Conservation (phyloP, 2,888 invertebrate genomes). For the Villa cingulata region DNA sequence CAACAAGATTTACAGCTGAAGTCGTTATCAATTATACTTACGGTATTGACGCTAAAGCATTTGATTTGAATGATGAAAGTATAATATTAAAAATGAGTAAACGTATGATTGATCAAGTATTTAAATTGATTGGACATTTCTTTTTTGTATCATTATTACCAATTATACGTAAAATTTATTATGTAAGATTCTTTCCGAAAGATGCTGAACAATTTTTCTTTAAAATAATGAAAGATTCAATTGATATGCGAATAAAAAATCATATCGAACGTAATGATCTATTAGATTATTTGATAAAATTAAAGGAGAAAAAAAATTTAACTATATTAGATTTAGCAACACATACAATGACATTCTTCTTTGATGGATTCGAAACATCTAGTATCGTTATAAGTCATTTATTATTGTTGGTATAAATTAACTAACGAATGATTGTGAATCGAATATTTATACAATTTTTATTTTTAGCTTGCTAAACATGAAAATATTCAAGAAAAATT, state of each 20-base stretch:
- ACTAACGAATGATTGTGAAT: background rate
- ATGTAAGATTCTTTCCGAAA: conserved; percentile 8
- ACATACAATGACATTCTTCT: conserved; percentile 28
- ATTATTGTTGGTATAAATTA: conserved; percentile 21
- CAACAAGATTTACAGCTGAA: conserved; percentile 33
- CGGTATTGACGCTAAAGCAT: conserved; percentile 35
- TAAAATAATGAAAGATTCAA: conserved; percentile 14
- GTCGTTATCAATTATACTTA: conserved; percentile 37
- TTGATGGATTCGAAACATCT: conserved; percentile 33
- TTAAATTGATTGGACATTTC: conserved; percentile 14
- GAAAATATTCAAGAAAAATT: conserved; percentile 21
- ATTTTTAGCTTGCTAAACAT: conserved; percentile 21
- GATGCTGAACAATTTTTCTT: conserved; percentile 10
- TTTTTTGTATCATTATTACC: background rate
- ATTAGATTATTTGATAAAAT: conserved; percentile 15
- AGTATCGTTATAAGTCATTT: conserved; percentile 22
- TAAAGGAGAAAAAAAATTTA: conserved; percentile 17
- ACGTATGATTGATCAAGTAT: conserved; percentile 22
- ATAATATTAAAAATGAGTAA: conserved; percentile 24
- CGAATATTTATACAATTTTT: background rate
- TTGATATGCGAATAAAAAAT: conserved; percentile 10
- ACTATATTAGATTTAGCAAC: conserved; percentile 21
- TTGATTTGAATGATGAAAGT: conserved; percentile 20
- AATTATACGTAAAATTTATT: conserved; percentile 2
- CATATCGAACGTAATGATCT: conserved; percentile 16